Evolutionary conservation across 1,140 invertebrate genomes (phyloP), one percentile per base, ranked within the genome.

Genomic region (Cylas formicarius): DNA sequence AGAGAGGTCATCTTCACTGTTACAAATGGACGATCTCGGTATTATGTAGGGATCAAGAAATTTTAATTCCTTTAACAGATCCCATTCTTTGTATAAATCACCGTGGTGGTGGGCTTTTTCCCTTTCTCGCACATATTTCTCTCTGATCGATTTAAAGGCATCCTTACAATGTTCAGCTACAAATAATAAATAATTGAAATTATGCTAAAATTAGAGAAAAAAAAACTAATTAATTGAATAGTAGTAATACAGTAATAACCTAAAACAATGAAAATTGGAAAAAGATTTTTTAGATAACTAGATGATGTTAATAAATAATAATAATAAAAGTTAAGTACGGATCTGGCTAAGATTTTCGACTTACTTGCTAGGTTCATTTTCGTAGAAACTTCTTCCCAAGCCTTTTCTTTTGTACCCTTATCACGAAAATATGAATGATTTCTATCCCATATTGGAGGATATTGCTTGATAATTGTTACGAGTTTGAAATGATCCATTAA

Each of bases 11-110:
- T 42, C 29, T 1, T 46, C 38, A 21, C 22, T 40, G 16, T 35
- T 34, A 17, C 20, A 27, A 26, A 29, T 16, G n/a, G 26, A 26
- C 1, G 40, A 8, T 17, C 51, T 40, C 3, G 38, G 33, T 10
- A 57, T 37, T 19, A 57, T 57, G 24, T 57, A 36, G 3, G 55
- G 55, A 41, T 57, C 53, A 10, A 58, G 36, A 27, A 57, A 57
- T 19, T 43, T 37, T 14, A 57, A 20, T 11, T 36, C 43, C 8
- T 49, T 28, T 13, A 52, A 24, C 14, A 48, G 34, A 13, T 51
- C 42, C 55, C 52, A 56, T 2, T 26, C 20, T n/a, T 24, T 29
- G 29, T 52, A 49, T 11, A 48, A 43, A 14, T 47, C 37, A 7
- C 17, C 38, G 5, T 44, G 38, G 13, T 51, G 40, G 20, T 35